A percentile compares a stretch with the other conserved stretches of the same genome.
Evolutionary conservation across 2,113 vertebrate species (phyloP).

Genomic region (Conger conger): DNA sequence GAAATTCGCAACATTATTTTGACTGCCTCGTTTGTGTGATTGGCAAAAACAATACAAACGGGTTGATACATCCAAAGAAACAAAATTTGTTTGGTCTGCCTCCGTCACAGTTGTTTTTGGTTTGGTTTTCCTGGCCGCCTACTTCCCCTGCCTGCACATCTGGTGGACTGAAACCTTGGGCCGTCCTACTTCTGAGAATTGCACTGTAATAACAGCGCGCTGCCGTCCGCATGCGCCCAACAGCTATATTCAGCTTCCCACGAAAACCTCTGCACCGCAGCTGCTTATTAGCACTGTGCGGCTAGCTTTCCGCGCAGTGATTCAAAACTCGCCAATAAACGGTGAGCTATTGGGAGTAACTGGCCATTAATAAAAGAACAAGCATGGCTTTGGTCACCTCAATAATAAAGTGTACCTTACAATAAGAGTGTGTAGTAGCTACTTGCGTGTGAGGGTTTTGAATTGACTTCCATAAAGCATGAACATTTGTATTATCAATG

Average conservation of each 20-base stretch:
- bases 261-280: not conserved
- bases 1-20: no score
- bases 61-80: not conserved
- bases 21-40: not conserved
- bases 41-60: not conserved
- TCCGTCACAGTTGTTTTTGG: not conserved
- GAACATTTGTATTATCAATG: no score
- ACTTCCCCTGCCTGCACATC: not conserved
- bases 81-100: not conserved
- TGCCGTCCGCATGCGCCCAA: not conserved
- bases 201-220: not conserved
- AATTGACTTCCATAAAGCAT: no score
- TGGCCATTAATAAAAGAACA: not conserved
- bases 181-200: not conserved
- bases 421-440: no score
- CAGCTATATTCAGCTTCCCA: not conserved
- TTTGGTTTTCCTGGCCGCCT: not conserved
- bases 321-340: not conserved
- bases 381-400: not conserved
- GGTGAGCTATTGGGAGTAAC: not conserved
- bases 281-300: not conserved
- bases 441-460: no score
- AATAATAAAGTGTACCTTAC: not conserved
- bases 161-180: not conserved
- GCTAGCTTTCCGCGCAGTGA: not conserved